Percentiles rank a stretch among this genome's conserved stretches.
These are phyloP conservation scores for Pseudorasbora parva DNA, from an alignment of 2,113 vertebrate species.

Conservation along the genomic window DNA sequence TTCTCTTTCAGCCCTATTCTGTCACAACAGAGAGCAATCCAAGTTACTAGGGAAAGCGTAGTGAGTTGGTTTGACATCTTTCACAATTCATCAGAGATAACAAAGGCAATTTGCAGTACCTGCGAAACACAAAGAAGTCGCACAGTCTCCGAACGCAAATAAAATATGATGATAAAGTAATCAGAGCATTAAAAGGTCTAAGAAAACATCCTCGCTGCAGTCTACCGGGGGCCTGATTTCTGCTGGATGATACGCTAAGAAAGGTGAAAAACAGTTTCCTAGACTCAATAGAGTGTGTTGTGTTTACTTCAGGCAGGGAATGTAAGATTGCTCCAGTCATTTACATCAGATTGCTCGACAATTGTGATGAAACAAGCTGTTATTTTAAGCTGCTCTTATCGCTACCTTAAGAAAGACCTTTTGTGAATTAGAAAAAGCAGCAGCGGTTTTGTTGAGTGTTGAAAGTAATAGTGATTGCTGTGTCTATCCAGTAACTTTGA, in stretches of 20 bases:
- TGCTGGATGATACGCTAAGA: background rate
- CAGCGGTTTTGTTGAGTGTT: slow-evolving; percentile 13
- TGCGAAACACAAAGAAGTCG: slow-evolving; percentile 33
- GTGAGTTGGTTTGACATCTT: slow-evolving; percentile 57
- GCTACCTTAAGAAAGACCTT: slow-evolving; percentile 3
- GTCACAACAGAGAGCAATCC: slow-evolving; percentile 60
- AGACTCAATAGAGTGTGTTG: background rate
- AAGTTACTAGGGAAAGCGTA: slow-evolving; percentile 43
- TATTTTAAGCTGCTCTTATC: slow-evolving; percentile 31
- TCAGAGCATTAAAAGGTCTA: slow-evolving; percentile 31
- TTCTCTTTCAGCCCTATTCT: slow-evolving; percentile 61
- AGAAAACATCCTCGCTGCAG: slow-evolving; percentile 34
- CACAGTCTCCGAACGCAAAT: background rate
- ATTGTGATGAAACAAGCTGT: slow-evolving; percentile 7
- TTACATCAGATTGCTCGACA: slow-evolving; percentile 33
- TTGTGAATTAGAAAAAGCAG: slow-evolving; percentile 13
- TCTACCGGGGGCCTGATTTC: slow-evolving; percentile 14
- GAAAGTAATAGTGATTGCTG: slow-evolving; percentile 33
- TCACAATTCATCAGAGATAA: slow-evolving; percentile 56
- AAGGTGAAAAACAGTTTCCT: slow-evolving; percentile 8
- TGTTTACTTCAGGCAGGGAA: slow-evolving; percentile 20
- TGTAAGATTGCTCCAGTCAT: slow-evolving; percentile 30
- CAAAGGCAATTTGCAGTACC: slow-evolving; percentile 56
- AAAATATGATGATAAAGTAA: slow-evolving; percentile 17
- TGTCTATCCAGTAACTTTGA: slow-evolving; percentile 29